Percentiles rank a stretch among this genome's conserved stretches.
Evolutionary conservation across 1,140 invertebrate species (phyloP).

Genomic region (Octopus sinensis): DNA sequence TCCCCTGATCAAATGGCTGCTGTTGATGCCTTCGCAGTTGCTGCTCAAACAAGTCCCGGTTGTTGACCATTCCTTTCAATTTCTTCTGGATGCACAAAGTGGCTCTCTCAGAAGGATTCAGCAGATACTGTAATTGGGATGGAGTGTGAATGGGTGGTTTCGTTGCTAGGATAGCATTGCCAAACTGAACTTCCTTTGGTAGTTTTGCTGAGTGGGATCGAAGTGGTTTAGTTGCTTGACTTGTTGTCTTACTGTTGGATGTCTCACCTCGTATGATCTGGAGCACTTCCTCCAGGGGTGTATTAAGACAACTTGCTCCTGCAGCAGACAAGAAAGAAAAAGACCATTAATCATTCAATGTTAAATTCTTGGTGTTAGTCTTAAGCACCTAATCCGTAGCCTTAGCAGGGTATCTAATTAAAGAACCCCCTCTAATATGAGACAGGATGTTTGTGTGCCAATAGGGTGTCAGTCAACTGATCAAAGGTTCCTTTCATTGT

Average conservation of each 20-base stretch:
- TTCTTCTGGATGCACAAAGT: slow-evolving; percentile 30
- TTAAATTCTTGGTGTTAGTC: no score
- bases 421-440: no score
- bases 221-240: neutral
- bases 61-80: slow-evolving; percentile 39
- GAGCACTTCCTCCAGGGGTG: slow-evolving; percentile 32
- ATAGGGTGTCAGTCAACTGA: no score
- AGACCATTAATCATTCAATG: no score
- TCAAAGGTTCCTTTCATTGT: no score
- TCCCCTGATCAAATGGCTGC: slow-evolving; percentile 34
- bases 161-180: neutral
- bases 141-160: slow-evolving; percentile 3
- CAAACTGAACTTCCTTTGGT: slow-evolving; percentile 4
- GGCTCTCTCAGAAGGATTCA: slow-evolving; percentile 30
- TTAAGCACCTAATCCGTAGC: no score
- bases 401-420: no score
- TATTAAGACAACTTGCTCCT: neutral
- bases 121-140: slow-evolving; percentile 25
- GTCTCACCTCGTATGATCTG: slow-evolving; percentile 28
- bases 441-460: no score
- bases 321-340: no score
- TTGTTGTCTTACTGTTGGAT: slow-evolving; percentile 17
- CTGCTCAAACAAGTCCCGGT: slow-evolving; percentile 48
- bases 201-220: slow-evolving; percentile 16
- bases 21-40: slow-evolving; percentile 46